phyloP scores from a whole-genome alignment of 2,113 vertebrate genomes.

The Lagenorhynchus albirostris region DNA sequence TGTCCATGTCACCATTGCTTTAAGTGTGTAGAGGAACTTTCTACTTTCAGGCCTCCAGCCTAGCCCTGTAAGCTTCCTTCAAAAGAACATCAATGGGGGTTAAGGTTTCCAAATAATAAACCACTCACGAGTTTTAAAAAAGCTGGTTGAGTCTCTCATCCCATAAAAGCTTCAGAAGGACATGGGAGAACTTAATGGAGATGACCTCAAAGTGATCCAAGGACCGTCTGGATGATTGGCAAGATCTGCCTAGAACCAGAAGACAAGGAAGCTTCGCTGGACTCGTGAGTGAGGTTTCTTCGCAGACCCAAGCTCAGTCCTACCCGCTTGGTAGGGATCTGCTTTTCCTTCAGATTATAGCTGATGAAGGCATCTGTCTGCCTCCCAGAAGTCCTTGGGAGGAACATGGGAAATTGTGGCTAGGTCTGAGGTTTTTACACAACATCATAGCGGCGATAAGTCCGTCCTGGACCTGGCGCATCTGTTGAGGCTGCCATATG shows the following conservation, averaged over 20 bases:
- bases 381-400: neutral
- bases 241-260: neutral
- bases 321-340: neutral
- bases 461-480: neutral
- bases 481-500: neutral
- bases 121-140: neutral
- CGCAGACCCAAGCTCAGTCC: neutral
- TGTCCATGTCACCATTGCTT: rapidly evolving
- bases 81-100: neutral
- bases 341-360: neutral
- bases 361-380: neutral
- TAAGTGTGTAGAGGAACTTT: neutral
- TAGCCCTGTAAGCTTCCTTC: no score
- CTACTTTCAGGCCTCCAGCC: neutral
- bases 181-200: neutral
- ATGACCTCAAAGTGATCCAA: neutral
- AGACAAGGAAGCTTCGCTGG: rapidly evolving
- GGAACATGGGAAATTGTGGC: neutral
- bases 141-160: neutral
- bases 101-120: neutral
- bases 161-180: neutral
- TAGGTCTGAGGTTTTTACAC: neutral
- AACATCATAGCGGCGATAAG: neutral
- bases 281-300: neutral
- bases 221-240: neutral